Percentiles rank a stretch among this genome's conserved stretches.
Evolutionary conservation across 53 echinoderm and acorn worm genomes (phyloP).

Genomic region (Mesocentrotus franciscanus): DNA sequence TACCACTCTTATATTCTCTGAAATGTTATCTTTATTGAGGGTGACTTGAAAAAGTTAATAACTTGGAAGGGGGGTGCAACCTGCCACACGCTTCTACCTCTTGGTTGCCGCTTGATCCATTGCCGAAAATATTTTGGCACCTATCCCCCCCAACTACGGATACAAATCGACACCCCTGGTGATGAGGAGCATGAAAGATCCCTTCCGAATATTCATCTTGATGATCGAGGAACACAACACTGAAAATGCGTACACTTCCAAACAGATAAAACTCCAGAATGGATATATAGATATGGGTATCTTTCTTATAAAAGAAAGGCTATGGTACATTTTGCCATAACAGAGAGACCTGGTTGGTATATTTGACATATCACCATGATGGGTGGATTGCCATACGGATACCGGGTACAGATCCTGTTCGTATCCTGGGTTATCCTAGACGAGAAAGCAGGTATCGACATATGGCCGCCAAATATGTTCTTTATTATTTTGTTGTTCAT

Average conservation of each 20-base stretch:
- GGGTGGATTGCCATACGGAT: neutral
- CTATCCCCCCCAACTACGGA: no score
- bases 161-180: no score
- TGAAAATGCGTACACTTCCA: neutral
- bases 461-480: neutral
- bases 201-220: constrained; percentile 7
- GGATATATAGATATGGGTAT: neutral
- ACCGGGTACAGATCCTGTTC: neutral
- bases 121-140: no score
- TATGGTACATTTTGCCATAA: neutral
- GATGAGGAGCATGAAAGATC: neutral
- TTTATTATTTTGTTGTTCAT: no score
- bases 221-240: neutral
- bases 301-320: neutral
- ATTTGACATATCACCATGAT: neutral
- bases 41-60: no score
- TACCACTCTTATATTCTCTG: no score
- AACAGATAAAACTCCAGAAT: neutral
- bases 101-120: no score
- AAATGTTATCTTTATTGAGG: no score
- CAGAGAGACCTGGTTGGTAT: neutral
- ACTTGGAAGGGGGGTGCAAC: no score
- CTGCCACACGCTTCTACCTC: no score
- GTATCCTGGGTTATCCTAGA: neutral
- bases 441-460: neutral